Percentiles rank a stretch among this genome's conserved stretches.
phyloP scores from a whole-genome alignment of 2,888 invertebrate genomes.

The Apoda limacodes region DNA sequence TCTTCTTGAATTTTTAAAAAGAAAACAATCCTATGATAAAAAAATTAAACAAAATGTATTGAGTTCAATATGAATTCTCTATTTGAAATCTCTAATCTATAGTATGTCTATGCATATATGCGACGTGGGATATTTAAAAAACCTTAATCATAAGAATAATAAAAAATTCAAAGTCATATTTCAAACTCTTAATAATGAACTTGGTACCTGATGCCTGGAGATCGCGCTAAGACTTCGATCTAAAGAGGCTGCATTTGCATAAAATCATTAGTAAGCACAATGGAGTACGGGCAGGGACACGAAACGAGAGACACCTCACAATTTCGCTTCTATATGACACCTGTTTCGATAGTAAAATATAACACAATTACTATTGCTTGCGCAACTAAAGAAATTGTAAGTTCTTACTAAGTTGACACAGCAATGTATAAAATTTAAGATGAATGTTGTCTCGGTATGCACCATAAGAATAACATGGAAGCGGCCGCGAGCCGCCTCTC shows the following conservation, averaged over 20 bases:
- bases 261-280: constrained; percentile 71
- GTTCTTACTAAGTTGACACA: constrained; percentile 1
- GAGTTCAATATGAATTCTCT: constrained; percentile 1
- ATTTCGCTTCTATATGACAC: constrained; percentile 44
- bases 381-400: background rate
- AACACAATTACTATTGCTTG: constrained; percentile 26
- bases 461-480: constrained; percentile 43
- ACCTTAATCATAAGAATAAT: constrained; percentile 28
- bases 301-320: constrained; percentile 56
- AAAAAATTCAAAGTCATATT: constrained; percentile 61
- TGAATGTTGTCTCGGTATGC: constrained; percentile 10
- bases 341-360: constrained; percentile 18
- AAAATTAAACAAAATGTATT: constrained; percentile 3
- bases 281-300: constrained; percentile 65
- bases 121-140: background rate
- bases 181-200: constrained; percentile 68
- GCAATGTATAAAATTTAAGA: constrained; percentile 9
- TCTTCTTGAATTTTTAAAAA: no score
- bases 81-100: background rate
- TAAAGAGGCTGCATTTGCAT: constrained; percentile 70
- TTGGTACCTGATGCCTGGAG: constrained; percentile 66
- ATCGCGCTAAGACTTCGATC: constrained; percentile 70
- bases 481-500: constrained; percentile 59
- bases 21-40: constrained; percentile 9
- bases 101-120: constrained; percentile 2